Conservation (phyloP, 2,888 invertebrate genomes). For the Endomychus coccineus region DNA sequence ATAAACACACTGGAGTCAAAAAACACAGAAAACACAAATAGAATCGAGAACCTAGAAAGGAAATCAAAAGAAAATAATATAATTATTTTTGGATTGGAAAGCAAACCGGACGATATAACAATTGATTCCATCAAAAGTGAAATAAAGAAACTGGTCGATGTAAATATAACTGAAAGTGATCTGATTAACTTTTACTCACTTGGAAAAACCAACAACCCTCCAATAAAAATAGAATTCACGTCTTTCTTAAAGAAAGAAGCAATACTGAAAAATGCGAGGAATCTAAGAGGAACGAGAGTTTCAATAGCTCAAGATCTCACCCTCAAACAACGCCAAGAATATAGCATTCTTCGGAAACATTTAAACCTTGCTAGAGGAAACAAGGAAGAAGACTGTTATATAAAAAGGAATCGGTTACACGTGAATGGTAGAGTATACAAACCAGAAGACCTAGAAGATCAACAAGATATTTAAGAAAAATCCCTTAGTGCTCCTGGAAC, state of each 20-base stretch:
- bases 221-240: conserved; percentile 4
- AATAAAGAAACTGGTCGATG: background rate
- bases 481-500: no score
- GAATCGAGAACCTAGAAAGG: no score
- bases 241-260: conserved; percentile 1
- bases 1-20: no score
- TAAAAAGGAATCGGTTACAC: background rate
- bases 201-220: background rate
- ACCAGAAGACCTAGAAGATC: conserved; percentile 1
- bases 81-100: background rate
- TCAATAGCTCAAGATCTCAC: conserved; percentile 3
- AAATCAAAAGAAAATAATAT: background rate
- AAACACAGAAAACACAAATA: no score
- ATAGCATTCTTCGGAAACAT: background rate
- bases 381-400: background rate
- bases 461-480: no score
- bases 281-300: background rate
- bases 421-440: background rate
- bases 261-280: background rate
- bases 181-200: background rate
- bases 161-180: background rate
- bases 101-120: background rate
- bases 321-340: background rate
- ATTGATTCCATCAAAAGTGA: background rate
- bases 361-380: background rate